These are phyloP conservation scores for Acanthochromis polyacanthus DNA, from an alignment of 2,113 vertebrate species.

Conservation along the genomic window DNA sequence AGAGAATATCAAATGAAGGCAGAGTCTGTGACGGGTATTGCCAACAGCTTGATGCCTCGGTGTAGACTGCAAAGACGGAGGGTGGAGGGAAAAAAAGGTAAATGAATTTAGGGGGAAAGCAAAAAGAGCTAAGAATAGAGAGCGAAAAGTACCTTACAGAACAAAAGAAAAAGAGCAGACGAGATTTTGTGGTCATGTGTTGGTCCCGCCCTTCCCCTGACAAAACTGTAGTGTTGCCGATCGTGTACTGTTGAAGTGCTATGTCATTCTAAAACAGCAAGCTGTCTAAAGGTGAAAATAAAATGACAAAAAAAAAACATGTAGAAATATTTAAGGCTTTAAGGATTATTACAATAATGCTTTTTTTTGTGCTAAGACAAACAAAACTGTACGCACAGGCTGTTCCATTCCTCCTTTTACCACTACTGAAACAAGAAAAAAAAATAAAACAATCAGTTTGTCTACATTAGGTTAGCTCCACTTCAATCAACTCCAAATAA, in stretches of 20 bases:
- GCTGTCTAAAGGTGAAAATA: conserved; percentile 71
- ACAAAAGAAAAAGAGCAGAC: conserved; percentile 39
- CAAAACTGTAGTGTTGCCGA: conserved; percentile 67
- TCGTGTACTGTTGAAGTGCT: conserved; percentile 64
- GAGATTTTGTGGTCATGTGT: conserved; percentile 60
- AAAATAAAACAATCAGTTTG: conserved; percentile 74
- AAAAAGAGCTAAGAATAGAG: conserved; percentile 35
- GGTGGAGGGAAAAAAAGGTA: neutral
- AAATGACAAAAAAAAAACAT: conserved; percentile 53
- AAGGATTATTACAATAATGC: conserved; percentile 74
- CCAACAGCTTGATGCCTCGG: conserved; percentile 54
- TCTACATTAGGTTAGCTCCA: conserved; percentile 77
- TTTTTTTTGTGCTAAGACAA: conserved; percentile 68
- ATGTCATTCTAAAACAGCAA: conserved; percentile 70
- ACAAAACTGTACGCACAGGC: conserved; percentile 55
- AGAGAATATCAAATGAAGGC: conserved; percentile 58
- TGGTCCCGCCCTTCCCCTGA: conserved; percentile 79
- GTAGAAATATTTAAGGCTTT: conserved; percentile 81
- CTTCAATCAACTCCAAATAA: conserved; percentile 61
- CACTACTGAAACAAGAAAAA: conserved; percentile 60
- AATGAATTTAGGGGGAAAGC: neutral
- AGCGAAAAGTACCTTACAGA: conserved; percentile 51
- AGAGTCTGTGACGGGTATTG: conserved; percentile 52
- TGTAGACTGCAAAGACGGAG: conserved; percentile 36
- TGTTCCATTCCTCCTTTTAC: conserved; percentile 47